phyloP scores from a whole-genome alignment of 2,797 vertebrate species.

The Pangasius macronema region DNA sequence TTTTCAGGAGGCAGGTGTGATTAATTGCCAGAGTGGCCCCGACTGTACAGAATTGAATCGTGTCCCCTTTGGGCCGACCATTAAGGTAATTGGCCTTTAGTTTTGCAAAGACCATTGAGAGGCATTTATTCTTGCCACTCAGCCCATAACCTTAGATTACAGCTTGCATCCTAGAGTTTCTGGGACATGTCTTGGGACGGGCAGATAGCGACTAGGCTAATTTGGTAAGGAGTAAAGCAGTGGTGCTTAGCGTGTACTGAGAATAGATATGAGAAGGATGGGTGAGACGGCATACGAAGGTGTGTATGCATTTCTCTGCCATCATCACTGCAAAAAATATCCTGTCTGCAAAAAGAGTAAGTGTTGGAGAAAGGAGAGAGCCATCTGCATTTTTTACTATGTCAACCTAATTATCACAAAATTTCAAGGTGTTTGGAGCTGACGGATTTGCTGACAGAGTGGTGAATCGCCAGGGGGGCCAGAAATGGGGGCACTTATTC shows the following conservation, averaged over 20 bases:
- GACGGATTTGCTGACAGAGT: constrained; percentile 23
- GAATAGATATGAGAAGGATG: constrained; percentile 28
- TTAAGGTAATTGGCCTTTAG: constrained; percentile 59
- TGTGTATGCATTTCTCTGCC: constrained; percentile 18
- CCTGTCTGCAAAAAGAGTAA: constrained; percentile 16
- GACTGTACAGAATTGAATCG: constrained; percentile 40
- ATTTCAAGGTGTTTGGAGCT: constrained; percentile 29
- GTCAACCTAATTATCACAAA: constrained; percentile 41
- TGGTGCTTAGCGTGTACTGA: constrained; percentile 10
- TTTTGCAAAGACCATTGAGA: constrained; percentile 47
- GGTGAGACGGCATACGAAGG: not conserved
- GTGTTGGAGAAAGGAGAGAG: constrained; percentile 2
- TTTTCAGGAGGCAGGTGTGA: constrained; percentile 46
- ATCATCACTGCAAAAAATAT: constrained; percentile 8
- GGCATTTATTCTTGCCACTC: constrained; percentile 51
- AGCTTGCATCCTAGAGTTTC: constrained; percentile 24
- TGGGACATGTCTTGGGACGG: not conserved
- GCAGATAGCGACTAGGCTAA: not conserved
- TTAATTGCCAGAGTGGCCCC: constrained; percentile 44
- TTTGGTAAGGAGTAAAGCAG: constrained; percentile 10
- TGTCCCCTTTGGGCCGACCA: constrained; percentile 43
- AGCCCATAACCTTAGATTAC: constrained; percentile 53
- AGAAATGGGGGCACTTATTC: not conserved
- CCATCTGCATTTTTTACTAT: not conserved
- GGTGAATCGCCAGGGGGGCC: constrained; percentile 22